Percentiles rank a stretch among this genome's conserved stretches.
These are phyloP conservation scores for Tylochromis polylepis DNA, from an alignment of 2,113 vertebrate genomes.

Conservation along the genomic window DNA sequence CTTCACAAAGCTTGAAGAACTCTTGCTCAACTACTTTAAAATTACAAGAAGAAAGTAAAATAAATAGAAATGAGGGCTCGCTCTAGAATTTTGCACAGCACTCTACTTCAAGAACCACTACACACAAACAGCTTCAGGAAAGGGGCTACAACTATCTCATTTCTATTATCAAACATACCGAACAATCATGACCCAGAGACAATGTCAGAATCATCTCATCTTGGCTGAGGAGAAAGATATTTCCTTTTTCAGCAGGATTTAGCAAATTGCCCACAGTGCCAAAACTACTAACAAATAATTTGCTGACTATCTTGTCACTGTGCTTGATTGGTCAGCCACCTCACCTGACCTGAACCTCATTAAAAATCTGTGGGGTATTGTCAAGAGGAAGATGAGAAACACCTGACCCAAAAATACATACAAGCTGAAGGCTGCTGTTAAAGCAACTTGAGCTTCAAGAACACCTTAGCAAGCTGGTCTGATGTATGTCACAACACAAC, in stretches of 20 bases:
- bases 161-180: background rate
- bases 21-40: background rate
- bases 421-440: background rate
- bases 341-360: background rate
- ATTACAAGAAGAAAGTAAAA: background rate
- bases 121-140: background rate
- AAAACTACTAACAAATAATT: background rate
- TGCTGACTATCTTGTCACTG: background rate
- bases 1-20: background rate
- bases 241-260: background rate
- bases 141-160: background rate
- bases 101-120: background rate
- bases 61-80: background rate
- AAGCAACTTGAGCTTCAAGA: background rate
- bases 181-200: background rate
- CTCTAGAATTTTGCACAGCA: background rate
- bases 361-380: background rate
- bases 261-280: background rate
- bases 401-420: background rate
- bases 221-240: background rate
- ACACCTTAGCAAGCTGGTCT: background rate
- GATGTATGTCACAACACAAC: background rate
- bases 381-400: background rate
- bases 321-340: background rate
- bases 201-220: background rate